Conservation (phyloP, 2,888 invertebrate genomes). For the Ferrisia virgata region DNA sequence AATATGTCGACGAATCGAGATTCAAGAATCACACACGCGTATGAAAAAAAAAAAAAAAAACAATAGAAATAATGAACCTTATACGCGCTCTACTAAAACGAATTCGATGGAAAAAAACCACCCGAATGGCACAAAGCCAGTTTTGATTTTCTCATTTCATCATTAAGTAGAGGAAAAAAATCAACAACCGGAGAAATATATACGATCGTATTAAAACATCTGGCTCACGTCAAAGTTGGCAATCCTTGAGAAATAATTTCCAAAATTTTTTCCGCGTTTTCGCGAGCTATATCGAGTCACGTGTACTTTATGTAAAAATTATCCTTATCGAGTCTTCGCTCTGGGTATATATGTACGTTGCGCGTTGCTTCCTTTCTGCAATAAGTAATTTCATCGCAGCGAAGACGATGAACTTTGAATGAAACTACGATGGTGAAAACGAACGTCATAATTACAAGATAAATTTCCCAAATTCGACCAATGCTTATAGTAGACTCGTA, state of each 20-base stretch:
- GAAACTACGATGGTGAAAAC: neutral
- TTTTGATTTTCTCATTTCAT: conserved; percentile 12
- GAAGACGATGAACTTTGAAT: too few relatives aligned
- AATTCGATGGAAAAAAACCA: neutral
- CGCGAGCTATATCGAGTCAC: neutral
- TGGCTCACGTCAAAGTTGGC: neutral
- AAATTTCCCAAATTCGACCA: neutral
- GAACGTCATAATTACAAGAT: neutral
- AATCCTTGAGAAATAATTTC: neutral
- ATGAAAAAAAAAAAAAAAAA: too few relatives aligned
- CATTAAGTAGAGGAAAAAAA: neutral
- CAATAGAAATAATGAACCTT: neutral
- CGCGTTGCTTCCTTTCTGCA: too few relatives aligned
- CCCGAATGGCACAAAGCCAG: neutral
- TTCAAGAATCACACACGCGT: neutral
- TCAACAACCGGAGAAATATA: neutral
- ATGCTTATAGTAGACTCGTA: too few relatives aligned
- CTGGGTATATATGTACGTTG: too few relatives aligned
- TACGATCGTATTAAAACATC: neutral
- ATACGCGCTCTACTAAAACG: conserved; percentile 1
- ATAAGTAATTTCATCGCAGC: too few relatives aligned
- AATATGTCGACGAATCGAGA: neutral
- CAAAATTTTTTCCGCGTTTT: neutral
- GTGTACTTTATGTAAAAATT: neutral
- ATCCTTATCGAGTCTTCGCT: neutral